Conservation (phyloP, 2,113 vertebrate species). For the Platysternon megacephalum region DNA sequence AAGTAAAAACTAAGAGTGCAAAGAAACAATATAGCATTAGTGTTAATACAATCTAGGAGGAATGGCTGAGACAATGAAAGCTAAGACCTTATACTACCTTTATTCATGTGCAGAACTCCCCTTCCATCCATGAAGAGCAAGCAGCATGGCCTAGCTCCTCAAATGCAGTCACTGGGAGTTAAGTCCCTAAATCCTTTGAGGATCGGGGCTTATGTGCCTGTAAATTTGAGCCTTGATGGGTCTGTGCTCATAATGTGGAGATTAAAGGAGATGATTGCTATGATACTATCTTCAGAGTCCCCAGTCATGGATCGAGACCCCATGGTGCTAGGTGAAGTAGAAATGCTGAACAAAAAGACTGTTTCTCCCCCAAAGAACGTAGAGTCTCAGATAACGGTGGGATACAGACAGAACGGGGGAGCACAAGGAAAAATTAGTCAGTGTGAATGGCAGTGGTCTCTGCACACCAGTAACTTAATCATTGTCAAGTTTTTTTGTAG, state of each 20-base stretch:
- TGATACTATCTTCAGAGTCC: neutral
- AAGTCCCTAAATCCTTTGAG: neutral
- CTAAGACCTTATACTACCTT: neutral
- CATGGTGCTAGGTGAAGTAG: neutral
- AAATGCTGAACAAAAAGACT: neutral
- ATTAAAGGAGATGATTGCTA: neutral
- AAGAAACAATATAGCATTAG: neutral
- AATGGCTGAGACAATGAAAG: neutral
- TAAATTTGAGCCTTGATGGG: neutral
- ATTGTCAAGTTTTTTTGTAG: neutral
- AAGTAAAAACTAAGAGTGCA: neutral
- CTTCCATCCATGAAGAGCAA: neutral
- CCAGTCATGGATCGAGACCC: neutral
- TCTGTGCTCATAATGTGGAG: neutral
- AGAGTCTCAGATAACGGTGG: neutral
- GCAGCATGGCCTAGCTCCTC: neutral
- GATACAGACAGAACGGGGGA: neutral
- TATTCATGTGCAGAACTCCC: neutral
- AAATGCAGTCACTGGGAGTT: neutral
- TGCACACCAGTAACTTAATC: neutral
- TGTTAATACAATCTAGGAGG: neutral
- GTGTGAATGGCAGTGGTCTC: neutral
- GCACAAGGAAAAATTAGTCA: neutral
- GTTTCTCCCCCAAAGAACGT: neutral
- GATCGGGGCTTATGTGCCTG: fast-evolving